phyloP scores from a whole-genome alignment of 2,888 invertebrate species.

The Xanthorhoe designata region DNA sequence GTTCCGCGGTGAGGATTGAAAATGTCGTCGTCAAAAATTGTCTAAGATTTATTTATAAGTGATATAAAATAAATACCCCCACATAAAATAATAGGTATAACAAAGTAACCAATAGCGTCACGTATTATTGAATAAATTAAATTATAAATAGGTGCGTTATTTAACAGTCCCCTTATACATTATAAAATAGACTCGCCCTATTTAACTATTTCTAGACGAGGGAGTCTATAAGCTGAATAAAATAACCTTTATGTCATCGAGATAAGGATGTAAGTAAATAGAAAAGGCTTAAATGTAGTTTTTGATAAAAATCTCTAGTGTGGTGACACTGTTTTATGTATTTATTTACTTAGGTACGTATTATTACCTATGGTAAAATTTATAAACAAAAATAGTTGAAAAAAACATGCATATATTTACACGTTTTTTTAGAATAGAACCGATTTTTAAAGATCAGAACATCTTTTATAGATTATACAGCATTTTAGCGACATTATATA shows the following conservation, averaged over 20 bases:
- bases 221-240: constrained; percentile 50
- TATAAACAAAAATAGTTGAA: too few species aligned
- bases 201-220: constrained; percentile 63
- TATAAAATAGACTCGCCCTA: constrained; percentile 52
- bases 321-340: too few species aligned
- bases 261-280: constrained; percentile 19
- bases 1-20: too few species aligned
- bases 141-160: constrained; percentile 48
- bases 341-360: too few species aligned
- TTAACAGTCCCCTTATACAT: constrained; percentile 43
- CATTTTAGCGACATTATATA: too few species aligned
- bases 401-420: too few species aligned
- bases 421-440: too few species aligned
- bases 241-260: constrained; percentile 17
- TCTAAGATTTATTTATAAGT: too few species aligned
- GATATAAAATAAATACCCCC: neutral
- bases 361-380: too few species aligned
- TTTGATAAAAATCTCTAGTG: neutral
- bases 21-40: too few species aligned
- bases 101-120: constrained; percentile 51
- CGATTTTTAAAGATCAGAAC: too few species aligned
- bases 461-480: too few species aligned
- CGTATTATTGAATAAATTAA: constrained; percentile 55
- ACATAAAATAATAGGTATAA: neutral
- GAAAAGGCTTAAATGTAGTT: neutral